phyloP scores from a whole-genome alignment of 2,888 invertebrate genomes.

The Agrilus cyanescens region DNA sequence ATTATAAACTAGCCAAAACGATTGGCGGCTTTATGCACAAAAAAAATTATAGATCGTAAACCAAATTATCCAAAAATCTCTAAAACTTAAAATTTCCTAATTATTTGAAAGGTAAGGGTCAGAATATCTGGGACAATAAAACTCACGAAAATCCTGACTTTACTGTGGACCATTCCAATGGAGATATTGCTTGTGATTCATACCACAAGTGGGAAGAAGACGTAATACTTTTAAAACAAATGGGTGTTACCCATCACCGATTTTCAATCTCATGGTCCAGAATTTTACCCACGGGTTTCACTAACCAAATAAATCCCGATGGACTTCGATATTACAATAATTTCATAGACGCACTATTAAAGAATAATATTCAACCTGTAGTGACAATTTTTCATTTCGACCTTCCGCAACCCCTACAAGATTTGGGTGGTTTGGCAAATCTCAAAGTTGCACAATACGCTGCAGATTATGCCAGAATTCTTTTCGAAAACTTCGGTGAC shows the following conservation, averaged over 20 bases:
- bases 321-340: slow-evolving; percentile 52
- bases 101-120: slow-evolving; percentile 34
- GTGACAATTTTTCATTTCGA: slow-evolving; percentile 57
- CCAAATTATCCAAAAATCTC: too few species aligned
- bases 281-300: slow-evolving; percentile 46
- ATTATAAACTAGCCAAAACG: too few species aligned
- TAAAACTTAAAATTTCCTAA: too few species aligned
- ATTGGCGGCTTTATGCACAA: too few species aligned
- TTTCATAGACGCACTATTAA: slow-evolving; percentile 43
- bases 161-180: slow-evolving; percentile 18
- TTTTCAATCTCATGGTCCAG: slow-evolving; percentile 53
- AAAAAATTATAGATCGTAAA: neutral
- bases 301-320: slow-evolving; percentile 43
- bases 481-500: slow-evolving; percentile 28
- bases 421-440: slow-evolving; percentile 50
- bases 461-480: slow-evolving; percentile 45
- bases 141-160: slow-evolving; percentile 31
- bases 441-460: slow-evolving; percentile 46
- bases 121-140: slow-evolving; percentile 40
- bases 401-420: slow-evolving; percentile 45
- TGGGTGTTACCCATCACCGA: slow-evolving; percentile 35
- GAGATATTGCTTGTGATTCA: slow-evolving; percentile 25
- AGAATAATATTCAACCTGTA: slow-evolving; percentile 42
- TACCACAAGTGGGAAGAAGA: slow-evolving; percentile 23
- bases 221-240: slow-evolving; percentile 16